Evolutionary conservation across 2,888 invertebrate genomes (phyloP), one percentile per base, ranked within the genome.

Genomic region (Chirona hameri): DNA sequence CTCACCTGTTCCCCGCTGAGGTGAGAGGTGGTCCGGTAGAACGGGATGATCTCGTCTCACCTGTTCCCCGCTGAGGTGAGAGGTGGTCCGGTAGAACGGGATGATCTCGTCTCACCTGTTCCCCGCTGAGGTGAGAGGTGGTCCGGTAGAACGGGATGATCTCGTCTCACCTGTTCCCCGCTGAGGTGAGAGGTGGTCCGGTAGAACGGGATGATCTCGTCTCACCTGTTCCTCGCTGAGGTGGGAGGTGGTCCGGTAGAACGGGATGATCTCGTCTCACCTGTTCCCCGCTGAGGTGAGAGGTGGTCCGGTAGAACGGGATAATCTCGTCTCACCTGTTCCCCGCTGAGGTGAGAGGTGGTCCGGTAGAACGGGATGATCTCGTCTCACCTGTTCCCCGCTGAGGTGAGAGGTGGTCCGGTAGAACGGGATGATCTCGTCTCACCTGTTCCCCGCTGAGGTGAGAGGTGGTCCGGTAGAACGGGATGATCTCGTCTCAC

Each of bases 41-140:
- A 99, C 0, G 97, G 95, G 85, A 98, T 91, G 83, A 96, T 90
- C 86, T 96, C 95, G n/a, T n/a, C n/a, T n/a, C n/a, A n/a, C n/a
- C n/a, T n/a, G 95, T 88, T 93, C 92, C 85, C 92, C 93, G 76
- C 93, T 95, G 82, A 98, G 91, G 89, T 97, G 97, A 82, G 95
- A 91, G 65, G 92, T 92, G 31, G 96, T 94, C 86, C 94, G 92
- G 83, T 94, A 92, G 89, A 94, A 99, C 0, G 97, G 95, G 85
- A 98, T 91, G 83, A 96, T 90, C 86, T 96, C 95, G n/a, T n/a
- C n/a, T n/a, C n/a, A n/a, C n/a, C n/a, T n/a, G 95, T 88, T 93
- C 92, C 85, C 92, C 93, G 76, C 93, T 95, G 82, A 98, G 91
- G 89, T 97, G 97, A 82, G 95, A 91, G 65, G 92, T 92, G 31